Percentiles rank a stretch among this genome's conserved stretches.
Conservation (phyloP, 2,797 vertebrate species). For the Pseudomugil tenellus region DNA sequence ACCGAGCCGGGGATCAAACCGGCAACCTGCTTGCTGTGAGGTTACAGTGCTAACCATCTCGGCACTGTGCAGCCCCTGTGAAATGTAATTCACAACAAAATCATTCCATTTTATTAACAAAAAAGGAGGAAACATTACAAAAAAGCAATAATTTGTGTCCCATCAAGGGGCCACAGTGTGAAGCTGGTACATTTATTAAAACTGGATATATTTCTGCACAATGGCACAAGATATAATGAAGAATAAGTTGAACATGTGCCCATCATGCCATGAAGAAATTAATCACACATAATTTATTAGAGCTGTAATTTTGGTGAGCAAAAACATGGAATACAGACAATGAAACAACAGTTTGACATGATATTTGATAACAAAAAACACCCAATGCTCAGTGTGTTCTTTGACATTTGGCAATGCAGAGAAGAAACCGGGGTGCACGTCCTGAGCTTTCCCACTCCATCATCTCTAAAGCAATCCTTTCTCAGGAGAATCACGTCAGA, state of each 20-base stretch:
- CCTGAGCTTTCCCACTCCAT: not conserved
- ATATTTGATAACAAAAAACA: constrained; percentile 5
- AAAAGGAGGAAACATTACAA: constrained; percentile 5
- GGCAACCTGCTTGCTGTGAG: no score
- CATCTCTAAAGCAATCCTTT: not conserved
- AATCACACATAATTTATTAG: constrained; percentile 37
- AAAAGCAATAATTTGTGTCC: constrained; percentile 11
- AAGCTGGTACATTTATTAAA: constrained; percentile 1
- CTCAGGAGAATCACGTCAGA: not conserved
- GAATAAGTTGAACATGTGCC: not conserved
- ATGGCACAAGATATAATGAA: constrained; percentile 28
- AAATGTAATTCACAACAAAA: not conserved
- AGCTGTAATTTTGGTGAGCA: not conserved
- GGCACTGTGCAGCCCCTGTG: no score
- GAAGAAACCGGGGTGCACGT: not conserved
- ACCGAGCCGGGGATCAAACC: no score
- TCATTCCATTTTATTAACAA: constrained; percentile 9
- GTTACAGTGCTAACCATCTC: no score
- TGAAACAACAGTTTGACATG: not conserved
- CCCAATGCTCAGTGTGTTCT: not conserved
- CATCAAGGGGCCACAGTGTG: not conserved
- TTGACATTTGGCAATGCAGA: constrained; percentile 7
- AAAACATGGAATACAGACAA: constrained; percentile 8
- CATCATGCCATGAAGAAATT: constrained; percentile 25
- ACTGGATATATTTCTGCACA: constrained; percentile 13